Evolutionary conservation across 2,888 invertebrate genomes (phyloP), one percentile per base, ranked within the genome.

Genomic region (Troglohyphantes excavatus): DNA sequence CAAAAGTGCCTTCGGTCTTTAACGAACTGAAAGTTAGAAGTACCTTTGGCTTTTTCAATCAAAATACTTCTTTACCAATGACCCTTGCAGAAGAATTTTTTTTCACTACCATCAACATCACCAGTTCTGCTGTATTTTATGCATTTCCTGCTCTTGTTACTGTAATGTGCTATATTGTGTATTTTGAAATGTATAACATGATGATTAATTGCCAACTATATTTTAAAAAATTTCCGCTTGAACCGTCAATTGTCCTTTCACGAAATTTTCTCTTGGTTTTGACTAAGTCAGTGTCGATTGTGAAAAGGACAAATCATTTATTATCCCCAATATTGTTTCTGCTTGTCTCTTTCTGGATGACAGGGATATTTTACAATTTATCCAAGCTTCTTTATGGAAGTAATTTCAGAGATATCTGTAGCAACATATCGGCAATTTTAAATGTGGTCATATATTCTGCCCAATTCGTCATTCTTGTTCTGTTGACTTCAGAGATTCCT

Each of bases 361-460:
- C 59, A 17, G 75, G 61, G 3, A 59, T 75, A 21, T 75, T 53
- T 29, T 75, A 75, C 29, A 75, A 75, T 29, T 61, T n/a, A 19
- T 61, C 59, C 2, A 75, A 75, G 11, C 19, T 75, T 6, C 23
- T 65, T 23, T 33, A 33, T 33, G 33, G 33, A 33, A 33, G 33
- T 33, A 33, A 9, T 3, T 33, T 33, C 33, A 33, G 9, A 9
- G 33, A 33, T 33, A 33, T 33, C 9, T 33, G 9, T 9, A 33
- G 33, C 33, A 6, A 33, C 33, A 0, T 73, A 17, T n/a, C 59
- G 0, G 1, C 26, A 11, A 19, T 53, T 26, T 17, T 53, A 2
- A 59, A 73, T 9, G 39, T 53, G 7, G 21, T n/a, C n/a, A 53
- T 1, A 26, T 73, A 59, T 27, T 19, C 53, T 0, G 5, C 19